phyloP scores from a whole-genome alignment of 35 echinoderm and acorn worm species.

The Patiria miniata region DNA sequence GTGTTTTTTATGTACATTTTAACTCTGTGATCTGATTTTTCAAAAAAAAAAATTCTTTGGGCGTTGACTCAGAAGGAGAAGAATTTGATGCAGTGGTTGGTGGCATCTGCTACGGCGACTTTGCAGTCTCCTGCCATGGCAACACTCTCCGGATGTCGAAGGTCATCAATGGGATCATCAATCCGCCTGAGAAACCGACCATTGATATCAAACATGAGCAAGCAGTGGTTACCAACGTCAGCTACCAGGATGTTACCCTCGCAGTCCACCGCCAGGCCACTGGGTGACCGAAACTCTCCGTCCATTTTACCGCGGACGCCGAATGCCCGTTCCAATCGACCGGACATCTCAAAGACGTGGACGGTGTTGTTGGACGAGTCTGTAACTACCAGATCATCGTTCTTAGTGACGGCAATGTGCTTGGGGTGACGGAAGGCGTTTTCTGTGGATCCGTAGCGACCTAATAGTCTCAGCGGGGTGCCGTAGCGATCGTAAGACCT shows the following conservation, averaged over 20 bases:
- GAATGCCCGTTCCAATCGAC: conserved; percentile 49
- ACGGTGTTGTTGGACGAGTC: conserved; percentile 56
- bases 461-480: conserved; percentile 46
- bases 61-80: conserved; percentile 47
- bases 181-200: conserved; percentile 61
- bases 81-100: conserved; percentile 66
- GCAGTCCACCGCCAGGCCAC: conserved; percentile 58
- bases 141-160: conserved; percentile 62
- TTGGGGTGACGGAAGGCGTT: conserved; percentile 54
- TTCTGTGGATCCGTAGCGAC: conserved; percentile 36
- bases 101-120: conserved; percentile 56
- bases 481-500: conserved; percentile 55
- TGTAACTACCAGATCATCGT: conserved; percentile 62
- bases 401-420: conserved; percentile 65
- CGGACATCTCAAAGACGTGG: conserved; percentile 68
- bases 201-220: conserved; percentile 59
- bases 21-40: no score
- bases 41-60: no score
- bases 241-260: conserved; percentile 68
- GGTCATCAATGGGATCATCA: conserved; percentile 65
- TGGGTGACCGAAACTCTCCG: conserved; percentile 63
- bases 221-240: conserved; percentile 44
- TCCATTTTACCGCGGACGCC: conserved; percentile 55
- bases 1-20: no score
- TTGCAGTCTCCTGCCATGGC: conserved; percentile 37